These are phyloP conservation scores for Caenorhabditis drosophilae DNA, from an alignment of 2,888 invertebrate genomes.

Conservation along the genomic window DNA sequence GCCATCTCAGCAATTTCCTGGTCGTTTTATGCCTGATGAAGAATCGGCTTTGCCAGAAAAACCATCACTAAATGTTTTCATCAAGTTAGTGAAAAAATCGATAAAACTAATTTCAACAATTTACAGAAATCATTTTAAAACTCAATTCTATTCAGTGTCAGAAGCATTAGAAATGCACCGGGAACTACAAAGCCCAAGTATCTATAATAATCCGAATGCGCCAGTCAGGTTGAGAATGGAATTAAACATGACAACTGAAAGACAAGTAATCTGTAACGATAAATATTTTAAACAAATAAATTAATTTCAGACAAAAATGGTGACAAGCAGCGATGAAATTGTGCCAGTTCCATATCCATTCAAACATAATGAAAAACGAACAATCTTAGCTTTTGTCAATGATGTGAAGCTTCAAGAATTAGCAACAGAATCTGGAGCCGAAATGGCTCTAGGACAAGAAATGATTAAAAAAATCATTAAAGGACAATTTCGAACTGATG, in stretches of 20 bases:
- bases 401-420: constrained; percentile 59
- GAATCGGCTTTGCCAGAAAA: constrained; percentile 58
- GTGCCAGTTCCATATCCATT: constrained; percentile 66
- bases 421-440: constrained; percentile 65
- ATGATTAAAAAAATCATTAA: constrained; percentile 68
- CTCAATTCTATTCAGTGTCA: constrained; percentile 76
- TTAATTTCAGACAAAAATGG: constrained; percentile 60
- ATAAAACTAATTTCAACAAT: neutral
- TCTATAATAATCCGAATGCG: constrained; percentile 81
- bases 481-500: constrained; percentile 66
- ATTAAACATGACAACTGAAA: constrained; percentile 80
- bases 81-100: constrained; percentile 31
- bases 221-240: constrained; percentile 79
- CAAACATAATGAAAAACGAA: constrained; percentile 65
- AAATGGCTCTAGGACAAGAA: constrained; percentile 64
- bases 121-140: constrained; percentile 68
- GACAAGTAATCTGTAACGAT: constrained; percentile 72
- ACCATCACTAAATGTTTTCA: constrained; percentile 56
- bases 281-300: neutral
- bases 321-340: constrained; percentile 62
- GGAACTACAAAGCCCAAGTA: constrained; percentile 79
- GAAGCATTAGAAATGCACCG: constrained; percentile 82
- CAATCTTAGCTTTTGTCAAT: constrained; percentile 65
- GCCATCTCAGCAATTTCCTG: constrained; percentile 64
- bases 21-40: constrained; percentile 55